Percentiles rank a stretch among this genome's conserved stretches.
Conservation (phyloP, 2,113 vertebrate genomes). For the Fregetta grallaria region DNA sequence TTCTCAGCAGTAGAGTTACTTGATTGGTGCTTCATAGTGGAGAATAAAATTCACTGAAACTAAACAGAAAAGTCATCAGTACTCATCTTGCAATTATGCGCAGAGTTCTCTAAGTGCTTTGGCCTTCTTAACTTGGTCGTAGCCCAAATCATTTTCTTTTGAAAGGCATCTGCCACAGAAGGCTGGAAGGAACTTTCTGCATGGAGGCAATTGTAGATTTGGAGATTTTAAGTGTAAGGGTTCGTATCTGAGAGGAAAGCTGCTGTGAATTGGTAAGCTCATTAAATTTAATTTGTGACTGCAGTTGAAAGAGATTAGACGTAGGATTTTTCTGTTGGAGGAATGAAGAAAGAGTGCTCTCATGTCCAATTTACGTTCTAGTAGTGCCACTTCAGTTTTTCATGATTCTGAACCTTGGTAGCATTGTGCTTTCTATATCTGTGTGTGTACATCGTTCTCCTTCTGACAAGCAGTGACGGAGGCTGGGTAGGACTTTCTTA, state of each 20-base stretch:
- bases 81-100: not conserved
- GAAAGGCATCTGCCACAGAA: not conserved
- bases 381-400: not conserved
- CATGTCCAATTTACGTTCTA: not conserved
- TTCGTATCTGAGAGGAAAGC: not conserved
- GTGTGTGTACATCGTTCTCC: not conserved
- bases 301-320: not conserved
- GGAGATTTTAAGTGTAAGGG: not conserved
- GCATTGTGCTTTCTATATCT: not conserved
- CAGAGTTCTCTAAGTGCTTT: not conserved
- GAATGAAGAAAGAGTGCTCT: not conserved
- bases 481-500: not conserved
- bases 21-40: fast-evolving
- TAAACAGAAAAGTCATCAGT: not conserved
- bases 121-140: not conserved
- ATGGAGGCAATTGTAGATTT: not conserved
- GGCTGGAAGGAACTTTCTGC: not conserved
- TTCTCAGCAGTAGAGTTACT: not conserved
- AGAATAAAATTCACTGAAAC: not conserved
- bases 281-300: not conserved
- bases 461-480: not conserved
- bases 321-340: not conserved
- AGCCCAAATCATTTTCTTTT: not conserved
- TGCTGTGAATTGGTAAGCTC: not conserved
- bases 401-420: not conserved